These are phyloP conservation scores for Mythimna impura DNA, from an alignment of 2,888 invertebrate species.

Conservation along the genomic window DNA sequence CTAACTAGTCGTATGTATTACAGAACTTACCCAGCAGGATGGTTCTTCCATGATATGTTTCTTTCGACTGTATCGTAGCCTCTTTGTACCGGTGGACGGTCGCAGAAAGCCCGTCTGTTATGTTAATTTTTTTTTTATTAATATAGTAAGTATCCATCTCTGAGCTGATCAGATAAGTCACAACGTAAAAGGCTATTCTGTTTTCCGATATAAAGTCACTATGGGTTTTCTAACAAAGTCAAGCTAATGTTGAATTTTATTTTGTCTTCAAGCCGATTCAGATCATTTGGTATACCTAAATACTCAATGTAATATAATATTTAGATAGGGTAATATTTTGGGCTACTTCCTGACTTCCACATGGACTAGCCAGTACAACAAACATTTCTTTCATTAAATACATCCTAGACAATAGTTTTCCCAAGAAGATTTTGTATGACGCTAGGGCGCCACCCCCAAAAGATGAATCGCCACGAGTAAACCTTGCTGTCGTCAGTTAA, in stretches of 20 bases:
- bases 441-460: neutral
- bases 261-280: neutral
- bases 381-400: neutral
- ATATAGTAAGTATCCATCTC: neutral
- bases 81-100: slow-evolving; percentile 22
- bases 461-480: neutral
- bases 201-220: neutral
- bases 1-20: neutral
- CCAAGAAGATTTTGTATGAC: neutral
- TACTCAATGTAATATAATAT: neutral
- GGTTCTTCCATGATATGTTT: slow-evolving; percentile 26
- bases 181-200: neutral
- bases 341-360: neutral
- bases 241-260: neutral
- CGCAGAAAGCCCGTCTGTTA: slow-evolving; percentile 38
- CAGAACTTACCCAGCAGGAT: slow-evolving; percentile 35
- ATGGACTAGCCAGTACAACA: neutral
- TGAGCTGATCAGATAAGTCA: neutral
- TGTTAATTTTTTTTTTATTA: neutral
- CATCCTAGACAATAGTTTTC: neutral
- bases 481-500: too few species aligned
- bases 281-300: neutral
- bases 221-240: neutral
- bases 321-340: neutral
- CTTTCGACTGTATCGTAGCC: slow-evolving; percentile 28